Conservation (phyloP, 2,888 invertebrate genomes). For the Timandra comae region DNA sequence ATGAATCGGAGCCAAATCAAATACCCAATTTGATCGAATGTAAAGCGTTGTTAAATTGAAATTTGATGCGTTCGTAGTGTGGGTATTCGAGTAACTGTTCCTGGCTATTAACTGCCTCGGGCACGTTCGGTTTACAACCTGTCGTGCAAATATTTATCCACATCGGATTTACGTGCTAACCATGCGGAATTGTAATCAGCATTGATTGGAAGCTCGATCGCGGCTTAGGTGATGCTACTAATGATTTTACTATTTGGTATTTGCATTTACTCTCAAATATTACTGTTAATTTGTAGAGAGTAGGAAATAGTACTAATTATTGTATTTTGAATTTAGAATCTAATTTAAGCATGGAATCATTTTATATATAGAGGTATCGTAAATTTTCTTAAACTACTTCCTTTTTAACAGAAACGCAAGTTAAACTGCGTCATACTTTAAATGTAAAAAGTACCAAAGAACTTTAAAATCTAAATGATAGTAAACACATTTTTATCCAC, state of each 20-base stretch:
- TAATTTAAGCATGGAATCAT: too few relatives aligned
- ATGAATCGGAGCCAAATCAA: constrained; percentile 15
- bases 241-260: constrained; percentile 8
- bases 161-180: constrained; percentile 69
- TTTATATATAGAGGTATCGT: too few relatives aligned
- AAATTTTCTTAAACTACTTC: too few relatives aligned
- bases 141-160: constrained; percentile 74
- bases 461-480: too few relatives aligned
- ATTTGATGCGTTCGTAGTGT: constrained; percentile 40
- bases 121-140: constrained; percentile 68
- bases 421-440: too few relatives aligned
- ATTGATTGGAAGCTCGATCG: constrained; percentile 49
- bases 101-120: constrained; percentile 45
- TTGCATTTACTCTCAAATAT: neutral
- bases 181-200: constrained; percentile 67
- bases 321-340: too few relatives aligned
- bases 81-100: constrained; percentile 59
- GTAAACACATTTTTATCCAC: too few relatives aligned
- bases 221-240: constrained; percentile 18
- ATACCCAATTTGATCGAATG: constrained; percentile 21
- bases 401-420: constrained; percentile 11
- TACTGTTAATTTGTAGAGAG: too few relatives aligned
- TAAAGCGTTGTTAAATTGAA: constrained; percentile 33
- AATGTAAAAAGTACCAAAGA: too few relatives aligned
- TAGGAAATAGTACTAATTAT: too few relatives aligned